Percentiles rank a stretch among this genome's conserved stretches.
These are phyloP conservation scores for Hyperoplus lanceolatus DNA, from an alignment of 2,797 vertebrate species.

Conservation along the genomic window DNA sequence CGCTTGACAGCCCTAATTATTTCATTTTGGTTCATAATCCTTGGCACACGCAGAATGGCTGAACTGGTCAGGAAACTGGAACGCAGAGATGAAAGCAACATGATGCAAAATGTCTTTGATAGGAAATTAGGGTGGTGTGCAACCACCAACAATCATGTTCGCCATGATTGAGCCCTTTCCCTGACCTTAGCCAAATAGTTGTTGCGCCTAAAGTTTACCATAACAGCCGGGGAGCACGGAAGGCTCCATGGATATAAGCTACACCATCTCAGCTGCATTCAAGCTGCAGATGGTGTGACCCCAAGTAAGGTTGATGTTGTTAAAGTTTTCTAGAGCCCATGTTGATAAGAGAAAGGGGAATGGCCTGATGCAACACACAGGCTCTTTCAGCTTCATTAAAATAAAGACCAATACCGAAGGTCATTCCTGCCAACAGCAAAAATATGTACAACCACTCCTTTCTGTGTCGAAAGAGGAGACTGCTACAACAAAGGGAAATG, in stretches of 20 bases:
- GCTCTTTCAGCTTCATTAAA: no score
- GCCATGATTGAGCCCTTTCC: background rate
- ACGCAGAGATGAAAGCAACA: background rate
- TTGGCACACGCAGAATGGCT: background rate
- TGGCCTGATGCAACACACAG: background rate
- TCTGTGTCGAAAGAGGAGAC: no score
- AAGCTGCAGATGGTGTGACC: background rate
- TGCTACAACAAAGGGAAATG: no score
- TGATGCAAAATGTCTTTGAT: background rate
- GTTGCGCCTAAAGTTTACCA: no score
- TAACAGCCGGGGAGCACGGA: background rate
- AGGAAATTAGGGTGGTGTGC: background rate
- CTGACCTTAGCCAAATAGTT: no score
- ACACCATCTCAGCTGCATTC: background rate
- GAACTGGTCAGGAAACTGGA: background rate
- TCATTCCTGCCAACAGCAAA: no score
- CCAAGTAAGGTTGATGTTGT: background rate
- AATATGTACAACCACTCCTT: no score
- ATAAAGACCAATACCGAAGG: no score
- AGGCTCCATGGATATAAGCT: constrained; percentile 3
- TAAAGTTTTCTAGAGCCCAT: background rate
- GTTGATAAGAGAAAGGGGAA: background rate
- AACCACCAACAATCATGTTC: background rate
- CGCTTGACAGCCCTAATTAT: no score
- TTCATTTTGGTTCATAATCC: background rate